Evolutionary conservation across 2,888 invertebrate genomes (phyloP).

Genomic region (Orthosia cruda): DNA sequence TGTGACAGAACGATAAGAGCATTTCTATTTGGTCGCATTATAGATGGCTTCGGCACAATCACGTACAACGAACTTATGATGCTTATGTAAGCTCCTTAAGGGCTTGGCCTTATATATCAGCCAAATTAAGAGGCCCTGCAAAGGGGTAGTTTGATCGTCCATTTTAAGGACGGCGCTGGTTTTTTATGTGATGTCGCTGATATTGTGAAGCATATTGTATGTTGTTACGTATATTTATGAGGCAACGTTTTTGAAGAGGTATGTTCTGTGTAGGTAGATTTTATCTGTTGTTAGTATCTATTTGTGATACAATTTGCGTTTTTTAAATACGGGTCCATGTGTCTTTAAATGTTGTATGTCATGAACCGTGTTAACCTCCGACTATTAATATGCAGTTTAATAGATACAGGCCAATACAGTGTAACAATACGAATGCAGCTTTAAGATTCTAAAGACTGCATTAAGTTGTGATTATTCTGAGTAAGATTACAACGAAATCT

Average conservation of each 20-base stretch:
- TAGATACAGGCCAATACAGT: background rate
- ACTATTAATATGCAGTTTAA: background rate
- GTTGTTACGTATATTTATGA: slow-evolving; percentile 42
- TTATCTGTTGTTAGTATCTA: slow-evolving; percentile 27
- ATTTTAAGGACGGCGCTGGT: slow-evolving; percentile 56
- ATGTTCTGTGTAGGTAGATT: slow-evolving; percentile 15
- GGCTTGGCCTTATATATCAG: slow-evolving; percentile 66
- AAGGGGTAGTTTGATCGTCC: slow-evolving; percentile 67
- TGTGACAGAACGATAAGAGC: slow-evolving; percentile 66
- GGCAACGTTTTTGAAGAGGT: slow-evolving; percentile 22
- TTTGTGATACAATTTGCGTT: background rate
- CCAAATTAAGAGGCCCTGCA: slow-evolving; percentile 68
- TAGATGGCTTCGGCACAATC: slow-evolving; percentile 68
- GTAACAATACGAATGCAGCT: background rate
- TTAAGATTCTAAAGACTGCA: no score
- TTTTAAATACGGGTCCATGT: background rate
- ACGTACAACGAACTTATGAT: slow-evolving; percentile 72
- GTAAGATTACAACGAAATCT: background rate
- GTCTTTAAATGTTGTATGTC: background rate
- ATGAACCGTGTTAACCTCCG: background rate
- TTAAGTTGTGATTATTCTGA: no score
- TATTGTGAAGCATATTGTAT: slow-evolving; percentile 60
- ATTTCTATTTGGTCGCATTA: slow-evolving; percentile 68
- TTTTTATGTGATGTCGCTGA: slow-evolving; percentile 63
- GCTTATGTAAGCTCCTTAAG: slow-evolving; percentile 63